These are phyloP conservation scores for Manacus vitellinus DNA, from an alignment of 2,113 vertebrate species.

Conservation along the genomic window DNA sequence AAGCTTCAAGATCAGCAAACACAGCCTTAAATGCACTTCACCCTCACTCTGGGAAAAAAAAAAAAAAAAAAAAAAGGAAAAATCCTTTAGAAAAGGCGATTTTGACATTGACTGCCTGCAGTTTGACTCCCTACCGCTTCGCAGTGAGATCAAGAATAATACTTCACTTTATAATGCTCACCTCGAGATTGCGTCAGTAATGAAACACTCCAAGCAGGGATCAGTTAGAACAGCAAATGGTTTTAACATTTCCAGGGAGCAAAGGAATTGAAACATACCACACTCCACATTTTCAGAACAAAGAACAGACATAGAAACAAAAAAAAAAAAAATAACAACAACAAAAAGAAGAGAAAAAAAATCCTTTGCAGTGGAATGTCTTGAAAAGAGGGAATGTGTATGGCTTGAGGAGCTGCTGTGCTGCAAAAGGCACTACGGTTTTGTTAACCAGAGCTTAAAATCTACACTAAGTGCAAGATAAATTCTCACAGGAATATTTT, in stretches of 20 bases:
- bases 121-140: conserved; percentile 35
- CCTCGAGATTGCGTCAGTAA: conserved; percentile 63
- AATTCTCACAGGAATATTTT: neutral
- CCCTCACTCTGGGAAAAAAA: neutral
- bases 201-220: conserved; percentile 65
- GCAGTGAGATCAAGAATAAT: conserved; percentile 49
- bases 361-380: neutral
- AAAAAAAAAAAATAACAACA: neutral
- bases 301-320: neutral
- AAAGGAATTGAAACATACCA: conserved; percentile 39
- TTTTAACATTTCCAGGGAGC: conserved; percentile 42
- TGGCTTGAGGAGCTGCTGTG: neutral
- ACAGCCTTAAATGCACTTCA: conserved; percentile 39
- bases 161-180: conserved; percentile 56
- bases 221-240: conserved; percentile 66
- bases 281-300: conserved; percentile 5
- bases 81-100: conserved; percentile 20
- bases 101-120: conserved; percentile 52
- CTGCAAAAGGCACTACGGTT: neutral
- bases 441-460: neutral
- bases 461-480: neutral
- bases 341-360: neutral
- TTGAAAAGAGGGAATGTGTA: neutral
- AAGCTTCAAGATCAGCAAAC: conserved; percentile 54
- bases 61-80: neutral